phyloP scores from a whole-genome alignment of 2,113 vertebrate genomes.

The Lophius piscatorius region DNA sequence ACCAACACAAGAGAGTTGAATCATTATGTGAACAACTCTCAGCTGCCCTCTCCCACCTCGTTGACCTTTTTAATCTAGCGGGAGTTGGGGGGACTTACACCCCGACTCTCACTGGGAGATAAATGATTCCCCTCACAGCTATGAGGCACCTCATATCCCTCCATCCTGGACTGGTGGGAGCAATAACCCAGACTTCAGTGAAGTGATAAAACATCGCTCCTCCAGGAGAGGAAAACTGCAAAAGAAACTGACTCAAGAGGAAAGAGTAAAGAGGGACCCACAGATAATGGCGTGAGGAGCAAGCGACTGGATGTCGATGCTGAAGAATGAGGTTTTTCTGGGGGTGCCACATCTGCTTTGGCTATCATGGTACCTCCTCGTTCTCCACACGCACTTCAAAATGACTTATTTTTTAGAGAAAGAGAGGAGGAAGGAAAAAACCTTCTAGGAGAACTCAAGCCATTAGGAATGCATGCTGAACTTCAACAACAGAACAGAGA shows the following conservation, averaged over 20 bases:
- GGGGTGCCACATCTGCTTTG: slow-evolving; percentile 70
- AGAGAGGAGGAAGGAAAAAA: slow-evolving; percentile 22
- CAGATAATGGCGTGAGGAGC: slow-evolving; percentile 13
- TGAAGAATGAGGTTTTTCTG: slow-evolving; percentile 50
- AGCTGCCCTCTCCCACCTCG: background rate
- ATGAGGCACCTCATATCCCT: slow-evolving; percentile 27
- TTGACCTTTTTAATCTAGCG: slow-evolving; percentile 46
- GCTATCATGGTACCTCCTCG: slow-evolving; percentile 50
- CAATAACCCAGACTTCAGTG: slow-evolving; percentile 48
- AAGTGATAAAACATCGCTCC: slow-evolving; percentile 21
- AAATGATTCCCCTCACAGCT: slow-evolving; percentile 40
- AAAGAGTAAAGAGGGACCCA: background rate
- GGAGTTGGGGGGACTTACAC: slow-evolving; percentile 34
- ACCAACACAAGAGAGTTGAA: too few species aligned
- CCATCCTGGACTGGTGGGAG: slow-evolving; percentile 11
- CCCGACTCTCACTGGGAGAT: too few species aligned
- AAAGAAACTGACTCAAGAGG: slow-evolving; percentile 12
- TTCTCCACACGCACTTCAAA: slow-evolving; percentile 12
- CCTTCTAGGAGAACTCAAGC: slow-evolving; percentile 28
- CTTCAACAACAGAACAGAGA: slow-evolving; percentile 50
- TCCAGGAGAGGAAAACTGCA: slow-evolving; percentile 18
- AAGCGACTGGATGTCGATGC: slow-evolving; percentile 59
- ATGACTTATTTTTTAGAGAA: slow-evolving; percentile 25
- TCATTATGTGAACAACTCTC: background rate
- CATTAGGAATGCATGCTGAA: slow-evolving; percentile 57